A percentile compares a stretch with the other conserved stretches of the same genome.
Conservation (phyloP, 2,888 invertebrate genomes). For the Heliothis peltigera region DNA sequence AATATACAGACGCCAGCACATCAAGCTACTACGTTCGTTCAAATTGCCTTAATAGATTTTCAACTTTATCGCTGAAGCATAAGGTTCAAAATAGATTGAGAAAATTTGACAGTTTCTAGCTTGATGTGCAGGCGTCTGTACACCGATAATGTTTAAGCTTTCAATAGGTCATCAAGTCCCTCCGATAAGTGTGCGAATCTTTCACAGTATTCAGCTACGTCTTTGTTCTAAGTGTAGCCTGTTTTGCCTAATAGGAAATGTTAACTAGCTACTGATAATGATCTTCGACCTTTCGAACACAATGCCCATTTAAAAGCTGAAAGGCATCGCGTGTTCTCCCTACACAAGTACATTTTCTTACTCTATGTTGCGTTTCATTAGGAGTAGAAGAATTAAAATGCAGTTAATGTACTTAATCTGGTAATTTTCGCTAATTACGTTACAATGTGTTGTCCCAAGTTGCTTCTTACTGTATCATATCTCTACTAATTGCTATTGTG, state of each 20-base stretch:
- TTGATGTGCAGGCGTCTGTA: no score
- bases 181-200: neutral
- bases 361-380: slow-evolving; percentile 7
- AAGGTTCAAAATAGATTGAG: no score
- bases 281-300: slow-evolving; percentile 56
- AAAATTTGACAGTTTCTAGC: no score
- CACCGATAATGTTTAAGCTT: slow-evolving; percentile 27
- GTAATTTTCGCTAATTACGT: neutral
- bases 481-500: neutral
- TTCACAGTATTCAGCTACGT: slow-evolving; percentile 3
- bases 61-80: no score
- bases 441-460: no score
- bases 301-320: slow-evolving; percentile 56
- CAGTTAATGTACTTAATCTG: neutral
- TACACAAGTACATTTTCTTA: slow-evolving; percentile 20
- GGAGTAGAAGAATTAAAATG: slow-evolving; percentile 12
- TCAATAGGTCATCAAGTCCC: slow-evolving; percentile 19
- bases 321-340: slow-evolving; percentile 50
- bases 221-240: slow-evolving; percentile 32
- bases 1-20: no score
- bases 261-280: slow-evolving; percentile 52
- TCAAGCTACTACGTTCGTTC: no score
- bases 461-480: no score
- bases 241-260: slow-evolving; percentile 59
- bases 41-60: no score